Conservation (phyloP, 2,797 vertebrate species). For the Tympanoctomys barrerae region DNA sequence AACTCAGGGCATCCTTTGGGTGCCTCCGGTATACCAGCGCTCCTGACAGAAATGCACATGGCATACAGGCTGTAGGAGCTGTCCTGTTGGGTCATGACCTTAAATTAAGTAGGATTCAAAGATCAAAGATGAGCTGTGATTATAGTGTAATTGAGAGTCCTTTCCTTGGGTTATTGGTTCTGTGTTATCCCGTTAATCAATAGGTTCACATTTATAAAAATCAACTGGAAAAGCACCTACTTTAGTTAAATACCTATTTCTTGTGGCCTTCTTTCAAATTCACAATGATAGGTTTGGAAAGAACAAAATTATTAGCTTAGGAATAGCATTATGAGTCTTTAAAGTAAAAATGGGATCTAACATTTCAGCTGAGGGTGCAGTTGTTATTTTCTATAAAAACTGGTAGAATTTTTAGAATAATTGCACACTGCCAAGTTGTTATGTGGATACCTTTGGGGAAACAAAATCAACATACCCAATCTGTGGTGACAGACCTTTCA, state of each 20-base stretch:
- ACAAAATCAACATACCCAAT: slow-evolving; percentile 72
- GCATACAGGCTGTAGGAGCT: not conserved
- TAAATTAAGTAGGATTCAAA: slow-evolving; percentile 51
- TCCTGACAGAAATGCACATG: not conserved
- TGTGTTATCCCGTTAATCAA: slow-evolving; percentile 48
- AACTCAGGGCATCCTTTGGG: not conserved
- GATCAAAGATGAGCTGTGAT: not conserved
- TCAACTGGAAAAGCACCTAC: slow-evolving; percentile 21
- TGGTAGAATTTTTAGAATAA: slow-evolving; percentile 70
- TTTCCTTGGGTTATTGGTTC: slow-evolving; percentile 50
- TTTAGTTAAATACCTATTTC: slow-evolving; percentile 59
- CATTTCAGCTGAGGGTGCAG: slow-evolving; percentile 50
- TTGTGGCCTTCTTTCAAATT: slow-evolving; percentile 56
- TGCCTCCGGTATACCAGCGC: not conserved
- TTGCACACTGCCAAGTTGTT: slow-evolving; percentile 76
- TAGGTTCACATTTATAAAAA: slow-evolving; percentile 53
- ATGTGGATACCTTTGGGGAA: slow-evolving; percentile 71
- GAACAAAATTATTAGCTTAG: slow-evolving; percentile 44
- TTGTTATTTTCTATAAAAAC: slow-evolving; percentile 73
- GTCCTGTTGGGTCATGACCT: not conserved
- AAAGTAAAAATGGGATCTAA: slow-evolving; percentile 60
- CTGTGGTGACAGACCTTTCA: slow-evolving; percentile 74
- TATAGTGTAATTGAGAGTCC: slow-evolving; percentile 22
- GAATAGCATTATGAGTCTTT: slow-evolving; percentile 58
- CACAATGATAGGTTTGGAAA: not conserved